Evolutionary conservation across 2,113 vertebrate genomes (phyloP).

Genomic region (Cathartes aura): DNA sequence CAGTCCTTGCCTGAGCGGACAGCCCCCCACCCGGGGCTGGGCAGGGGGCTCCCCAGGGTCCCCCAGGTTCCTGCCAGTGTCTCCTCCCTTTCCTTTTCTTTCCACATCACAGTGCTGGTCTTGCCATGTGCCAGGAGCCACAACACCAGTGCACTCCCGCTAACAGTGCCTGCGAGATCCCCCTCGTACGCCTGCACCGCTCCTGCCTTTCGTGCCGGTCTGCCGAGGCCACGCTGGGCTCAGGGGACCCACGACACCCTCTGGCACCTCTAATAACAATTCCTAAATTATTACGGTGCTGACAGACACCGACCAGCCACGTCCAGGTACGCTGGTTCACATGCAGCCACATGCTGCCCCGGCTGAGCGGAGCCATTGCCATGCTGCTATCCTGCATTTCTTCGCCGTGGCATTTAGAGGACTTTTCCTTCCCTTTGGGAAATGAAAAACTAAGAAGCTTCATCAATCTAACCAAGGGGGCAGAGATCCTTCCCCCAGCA

Average conservation of each 20-base stretch:
- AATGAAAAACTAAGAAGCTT: background rate
- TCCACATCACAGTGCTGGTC: background rate
- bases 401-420: background rate
- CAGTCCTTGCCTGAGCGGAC: background rate
- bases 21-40: background rate
- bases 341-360: background rate
- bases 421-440: background rate
- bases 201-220: background rate
- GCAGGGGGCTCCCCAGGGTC: background rate
- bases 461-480: background rate
- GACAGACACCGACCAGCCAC: background rate
- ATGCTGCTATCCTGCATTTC: background rate
- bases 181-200: background rate
- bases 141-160: accelerated
- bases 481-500: background rate
- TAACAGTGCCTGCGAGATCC: background rate
- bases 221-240: background rate
- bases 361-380: background rate
- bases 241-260: background rate
- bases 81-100: background rate
- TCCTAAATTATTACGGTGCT: background rate
- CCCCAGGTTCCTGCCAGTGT: background rate
- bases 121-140: background rate
- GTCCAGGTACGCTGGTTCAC: background rate
- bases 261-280: background rate